Percentiles rank a stretch among this genome's conserved stretches.
phyloP scores from a whole-genome alignment of 2,113 vertebrate species.

The Pachycephala philippinensis region DNA sequence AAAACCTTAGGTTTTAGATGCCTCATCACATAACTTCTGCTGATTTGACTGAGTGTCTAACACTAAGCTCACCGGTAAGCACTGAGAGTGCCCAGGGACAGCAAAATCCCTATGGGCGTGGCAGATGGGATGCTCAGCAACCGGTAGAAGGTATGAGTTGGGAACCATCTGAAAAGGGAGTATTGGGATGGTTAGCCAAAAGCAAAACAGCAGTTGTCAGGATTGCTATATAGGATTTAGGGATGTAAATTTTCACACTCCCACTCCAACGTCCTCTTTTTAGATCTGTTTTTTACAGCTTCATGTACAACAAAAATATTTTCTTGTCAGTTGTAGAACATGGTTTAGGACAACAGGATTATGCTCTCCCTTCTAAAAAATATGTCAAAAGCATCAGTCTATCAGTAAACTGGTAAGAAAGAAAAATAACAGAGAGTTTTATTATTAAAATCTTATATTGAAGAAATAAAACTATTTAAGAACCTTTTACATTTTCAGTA shows the following conservation, averaged over 20 bases:
- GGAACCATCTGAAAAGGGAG: not conserved
- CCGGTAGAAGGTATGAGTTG: not conserved
- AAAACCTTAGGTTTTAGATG: not conserved
- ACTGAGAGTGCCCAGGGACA: not conserved
- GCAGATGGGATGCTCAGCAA: not conserved
- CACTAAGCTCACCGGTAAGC: not conserved
- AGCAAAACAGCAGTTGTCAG: not conserved
- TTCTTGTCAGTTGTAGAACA: not conserved
- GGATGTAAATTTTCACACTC: not conserved
- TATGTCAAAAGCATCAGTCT: not conserved
- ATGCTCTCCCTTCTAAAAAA: not conserved
- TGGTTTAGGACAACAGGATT: not conserved
- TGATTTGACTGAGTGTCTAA: not conserved
- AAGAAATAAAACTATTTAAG: not conserved
- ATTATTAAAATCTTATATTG: not conserved
- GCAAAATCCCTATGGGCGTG: not conserved
- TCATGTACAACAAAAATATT: not conserved
- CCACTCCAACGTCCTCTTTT: not conserved
- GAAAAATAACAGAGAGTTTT: not conserved
- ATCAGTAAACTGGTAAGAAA: not conserved
- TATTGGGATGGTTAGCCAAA: not conserved
- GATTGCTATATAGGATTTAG: not conserved
- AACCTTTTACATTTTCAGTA: not conserved
- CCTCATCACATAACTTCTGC: not conserved
- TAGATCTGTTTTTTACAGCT: not conserved